These are phyloP conservation scores for Chelonoidis abingdonii DNA, from an alignment of 2,113 vertebrate genomes.

Conservation along the genomic window DNA sequence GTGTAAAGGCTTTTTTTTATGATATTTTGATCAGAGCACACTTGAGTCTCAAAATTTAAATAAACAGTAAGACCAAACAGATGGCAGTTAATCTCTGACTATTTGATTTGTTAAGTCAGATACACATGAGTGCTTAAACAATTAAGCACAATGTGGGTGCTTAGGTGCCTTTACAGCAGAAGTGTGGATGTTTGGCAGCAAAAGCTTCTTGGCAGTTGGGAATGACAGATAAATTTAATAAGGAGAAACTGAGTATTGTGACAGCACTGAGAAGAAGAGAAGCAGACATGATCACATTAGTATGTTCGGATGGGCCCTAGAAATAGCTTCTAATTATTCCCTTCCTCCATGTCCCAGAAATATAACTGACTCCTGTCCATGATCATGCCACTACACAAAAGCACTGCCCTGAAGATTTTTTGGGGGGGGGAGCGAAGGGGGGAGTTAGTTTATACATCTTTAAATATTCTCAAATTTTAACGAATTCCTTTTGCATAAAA, in stretches of 20 bases:
- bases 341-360: not conserved
- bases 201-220: constrained; percentile 27
- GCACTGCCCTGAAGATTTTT: not conserved
- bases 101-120: constrained; percentile 66
- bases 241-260: not conserved
- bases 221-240: not conserved
- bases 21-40: constrained; percentile 33
- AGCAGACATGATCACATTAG: not conserved
- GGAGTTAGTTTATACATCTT: not conserved
- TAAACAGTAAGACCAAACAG: constrained; percentile 60
- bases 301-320: not conserved
- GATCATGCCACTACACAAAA: not conserved
- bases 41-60: constrained; percentile 45
- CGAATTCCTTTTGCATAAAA: fast-evolving
- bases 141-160: constrained; percentile 18
- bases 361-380: not conserved
- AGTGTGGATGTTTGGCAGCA: not conserved
- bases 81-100: constrained; percentile 56
- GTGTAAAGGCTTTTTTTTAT: constrained; percentile 2
- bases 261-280: not conserved
- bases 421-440: too few species aligned
- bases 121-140: constrained; percentile 61
- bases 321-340: not conserved
- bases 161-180: constrained; percentile 31
- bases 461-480: not conserved